These are phyloP conservation scores for Plemyria rubiginata DNA, from an alignment of 2,888 invertebrate genomes.

Conservation along the genomic window DNA sequence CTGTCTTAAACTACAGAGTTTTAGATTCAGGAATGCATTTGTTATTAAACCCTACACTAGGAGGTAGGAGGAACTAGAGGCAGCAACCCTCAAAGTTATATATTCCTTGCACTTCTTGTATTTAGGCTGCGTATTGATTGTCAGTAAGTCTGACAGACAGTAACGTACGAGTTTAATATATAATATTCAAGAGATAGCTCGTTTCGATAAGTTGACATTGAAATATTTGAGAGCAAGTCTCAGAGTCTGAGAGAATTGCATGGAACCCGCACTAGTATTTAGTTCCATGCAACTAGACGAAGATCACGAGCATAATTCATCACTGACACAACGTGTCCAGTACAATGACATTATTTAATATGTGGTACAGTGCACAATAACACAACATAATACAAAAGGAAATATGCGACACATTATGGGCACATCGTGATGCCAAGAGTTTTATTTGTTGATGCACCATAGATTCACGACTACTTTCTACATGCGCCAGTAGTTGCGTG, in stretches of 20 bases:
- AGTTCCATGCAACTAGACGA: not conserved
- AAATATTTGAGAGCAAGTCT: conserved; percentile 4
- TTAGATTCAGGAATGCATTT: too few relatives aligned
- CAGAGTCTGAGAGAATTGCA: conserved; percentile 10
- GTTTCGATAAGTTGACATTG: conserved; percentile 21
- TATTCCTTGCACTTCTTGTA: too few relatives aligned
- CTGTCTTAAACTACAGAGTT: not conserved
- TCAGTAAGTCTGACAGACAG: too few relatives aligned
- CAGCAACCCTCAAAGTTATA: too few relatives aligned
- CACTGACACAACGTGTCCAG: not conserved
- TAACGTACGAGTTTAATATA: too few relatives aligned
- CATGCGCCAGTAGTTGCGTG: conserved; percentile 47
- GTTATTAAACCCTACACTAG: too few relatives aligned
- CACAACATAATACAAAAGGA: conserved; percentile 4
- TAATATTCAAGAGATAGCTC: conserved; percentile 8
- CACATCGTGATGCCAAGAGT: conserved; percentile 12
- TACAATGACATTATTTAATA: not conserved
- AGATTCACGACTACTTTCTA: conserved; percentile 45
- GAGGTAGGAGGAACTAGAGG: too few relatives aligned
- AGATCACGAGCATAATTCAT: not conserved
- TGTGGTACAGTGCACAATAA: not conserved
- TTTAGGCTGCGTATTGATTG: too few relatives aligned
- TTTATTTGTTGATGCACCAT: conserved; percentile 26
- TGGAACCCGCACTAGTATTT: not conserved
- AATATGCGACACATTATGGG: conserved; percentile 15